Percentiles rank a stretch among this genome's conserved stretches.
These are phyloP conservation scores for Parnassius apollo DNA, from an alignment of 2,888 invertebrate genomes.

Conservation along the genomic window DNA sequence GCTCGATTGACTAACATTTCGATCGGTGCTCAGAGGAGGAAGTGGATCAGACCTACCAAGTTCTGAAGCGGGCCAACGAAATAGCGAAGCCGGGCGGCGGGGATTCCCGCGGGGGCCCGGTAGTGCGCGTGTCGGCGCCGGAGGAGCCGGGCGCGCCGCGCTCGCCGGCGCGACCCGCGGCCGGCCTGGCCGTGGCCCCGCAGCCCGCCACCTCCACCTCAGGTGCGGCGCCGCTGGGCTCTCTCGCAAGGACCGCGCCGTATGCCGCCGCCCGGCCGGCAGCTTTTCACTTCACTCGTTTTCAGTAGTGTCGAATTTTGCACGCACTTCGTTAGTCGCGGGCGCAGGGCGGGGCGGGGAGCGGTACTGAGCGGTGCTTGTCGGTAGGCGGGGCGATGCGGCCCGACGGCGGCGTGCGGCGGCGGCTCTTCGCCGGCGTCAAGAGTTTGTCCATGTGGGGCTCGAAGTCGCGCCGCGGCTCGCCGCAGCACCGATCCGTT, in stretches of 20 bases:
- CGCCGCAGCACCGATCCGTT: constrained; percentile 90
- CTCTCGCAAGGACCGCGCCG: constrained; percentile 47
- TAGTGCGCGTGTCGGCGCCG: constrained; percentile 70
- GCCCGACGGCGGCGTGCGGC: constrained; percentile 84
- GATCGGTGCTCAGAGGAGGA: constrained; percentile 83
- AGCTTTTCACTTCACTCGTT: constrained; percentile 74
- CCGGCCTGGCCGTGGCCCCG: constrained; percentile 84
- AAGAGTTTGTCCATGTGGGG: constrained; percentile 89
- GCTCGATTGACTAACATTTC: constrained; percentile 55
- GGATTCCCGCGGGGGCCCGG: constrained; percentile 61
- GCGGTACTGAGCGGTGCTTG: constrained; percentile 74
- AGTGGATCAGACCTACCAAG: constrained; percentile 96
- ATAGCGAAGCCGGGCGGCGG: constrained; percentile 83
- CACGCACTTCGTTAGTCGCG: constrained; percentile 66
- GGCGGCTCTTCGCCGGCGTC: constrained; percentile 90
- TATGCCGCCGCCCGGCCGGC: constrained; percentile 47
- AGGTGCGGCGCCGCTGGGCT: constrained; percentile 79
- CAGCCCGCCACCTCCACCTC: constrained; percentile 85
- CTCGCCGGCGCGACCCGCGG: constrained; percentile 70
- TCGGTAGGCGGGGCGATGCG: constrained; percentile 73
- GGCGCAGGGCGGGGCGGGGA: constrained; percentile 63
- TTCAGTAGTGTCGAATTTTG: constrained; percentile 75
- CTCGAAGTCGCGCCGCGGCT: constrained; percentile 84
- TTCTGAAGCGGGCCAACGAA: constrained; percentile 96
- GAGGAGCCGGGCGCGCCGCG: constrained; percentile 64